Evolutionary conservation across 2,797 vertebrate genomes (phyloP).

Genomic region (Lacerta agilis): DNA sequence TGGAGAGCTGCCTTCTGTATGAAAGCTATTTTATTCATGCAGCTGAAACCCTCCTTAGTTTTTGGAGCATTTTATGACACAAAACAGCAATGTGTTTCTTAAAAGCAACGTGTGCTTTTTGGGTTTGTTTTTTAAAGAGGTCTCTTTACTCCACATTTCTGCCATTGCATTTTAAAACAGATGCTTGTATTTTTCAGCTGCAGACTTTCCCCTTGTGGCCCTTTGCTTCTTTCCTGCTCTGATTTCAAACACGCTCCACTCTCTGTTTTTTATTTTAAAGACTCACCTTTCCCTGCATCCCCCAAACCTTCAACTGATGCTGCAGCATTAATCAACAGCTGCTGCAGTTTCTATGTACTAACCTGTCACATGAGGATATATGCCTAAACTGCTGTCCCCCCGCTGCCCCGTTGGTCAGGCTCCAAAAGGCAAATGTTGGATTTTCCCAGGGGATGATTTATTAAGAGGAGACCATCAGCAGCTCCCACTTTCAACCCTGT

Average conservation of each 20-base stretch:
- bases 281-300: not conserved
- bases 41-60: not conserved
- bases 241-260: not conserved
- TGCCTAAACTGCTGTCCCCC: constrained; percentile 47
- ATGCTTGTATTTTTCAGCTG: not conserved
- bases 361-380: constrained; percentile 59
- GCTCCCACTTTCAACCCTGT: not conserved
- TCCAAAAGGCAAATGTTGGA: constrained; percentile 70
- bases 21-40: not conserved
- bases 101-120: not conserved
- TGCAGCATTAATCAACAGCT: constrained; percentile 39
- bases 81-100: not conserved
- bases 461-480: not conserved
- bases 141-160: not conserved
- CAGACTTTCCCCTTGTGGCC: not conserved
- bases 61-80: rapidly evolving
- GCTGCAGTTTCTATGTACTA: constrained; percentile 23
- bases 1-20: not conserved
- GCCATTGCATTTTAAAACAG: not conserved
- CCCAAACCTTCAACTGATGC: not conserved
- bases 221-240: not conserved
- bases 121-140: not conserved
- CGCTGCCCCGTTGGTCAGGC: constrained; percentile 44
- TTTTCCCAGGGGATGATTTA: constrained; percentile 59
- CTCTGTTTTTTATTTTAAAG: constrained; percentile 25